Base-by-base conservation (phyloP, 2,113 vertebrate genomes). In the Mugil cephalus region DNA sequence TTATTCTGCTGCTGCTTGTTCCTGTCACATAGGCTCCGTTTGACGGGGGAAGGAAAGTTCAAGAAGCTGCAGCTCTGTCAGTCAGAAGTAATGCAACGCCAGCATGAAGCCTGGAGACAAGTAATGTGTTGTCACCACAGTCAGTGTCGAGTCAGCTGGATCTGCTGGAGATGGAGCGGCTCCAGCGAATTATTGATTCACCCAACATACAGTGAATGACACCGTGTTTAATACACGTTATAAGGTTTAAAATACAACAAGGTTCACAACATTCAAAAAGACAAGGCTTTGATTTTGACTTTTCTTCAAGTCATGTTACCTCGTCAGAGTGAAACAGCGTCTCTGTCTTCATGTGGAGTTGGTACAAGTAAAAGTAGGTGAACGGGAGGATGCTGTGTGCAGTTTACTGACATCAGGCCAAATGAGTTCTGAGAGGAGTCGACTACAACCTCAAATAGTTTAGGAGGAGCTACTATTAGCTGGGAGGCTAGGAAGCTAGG, bases 11-110 rank as follows among this genome's bases (percentile, higher is more conserved):
- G 42, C 46, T 30, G 66, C 79, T 42, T 40, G 75, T 55, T 71
- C 60, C 69, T 51, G 76, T 83, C 69, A 62, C 63, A 35, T 56
- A 34, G 13, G 14, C 14, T 18, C 56, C 40, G n/a, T 69, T 70
- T 34, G 35, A n/a, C 24, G 42, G 11, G 39, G 71, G 13, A 30
- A 35, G 35, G 35, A 66, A 71, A 59, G 67, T 69, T 77, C 19
- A 36, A 48, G 13, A 68, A 61, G 14, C 46, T 38, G 19, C 8
- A 8, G 43, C 39, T 56, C n/a, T 42, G 66, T 72, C 75, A 63
- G 24, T 68, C 71, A 60, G 42, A 59, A 64, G 46, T 59, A 68
- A 71, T 62, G 51, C n/a, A 45, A 40, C 30, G 34, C 3, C 42
- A 21, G 34, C 21, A 0, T 30, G 56, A 81, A 70, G 60, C 54